Evolutionary conservation across 2,797 vertebrate genomes (phyloP), one percentile per base, ranked within the genome.

Genomic region (Cyclura pinguis): DNA sequence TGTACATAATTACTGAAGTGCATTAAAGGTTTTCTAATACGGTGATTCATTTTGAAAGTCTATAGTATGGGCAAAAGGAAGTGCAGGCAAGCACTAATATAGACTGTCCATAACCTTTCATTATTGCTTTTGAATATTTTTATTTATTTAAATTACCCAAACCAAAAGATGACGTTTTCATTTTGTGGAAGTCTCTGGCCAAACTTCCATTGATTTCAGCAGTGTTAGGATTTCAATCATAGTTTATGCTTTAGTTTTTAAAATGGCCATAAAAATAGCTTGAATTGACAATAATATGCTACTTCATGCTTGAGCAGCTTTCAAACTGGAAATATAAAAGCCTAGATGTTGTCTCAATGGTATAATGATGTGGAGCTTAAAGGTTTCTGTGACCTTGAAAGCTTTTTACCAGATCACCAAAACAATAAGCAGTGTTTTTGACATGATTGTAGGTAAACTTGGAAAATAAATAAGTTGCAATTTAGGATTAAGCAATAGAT

Each of bases 291-390:
- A 96, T 96, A 95, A 96, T 94, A 89, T 92, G 95, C 94, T 95
- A 93, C 95, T 96, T 97, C 96, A 97, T 96, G 97, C 96, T 96
- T 97, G 95, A 97, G 94, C 92, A 96, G 77, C 29, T 92, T 90
- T 92, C 86, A 84, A 86, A 93, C 94, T 92, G 35, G 94, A 92
- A 90, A 0, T 59, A 85, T 82, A 92, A 91, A 95, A 90, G 93
- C 83, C 59, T 10, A 42, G 85, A 93, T 96, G 96, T 95, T 95
- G 94, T 95, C 89, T 96, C 86, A 62, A 13, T 67, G 84, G 47
- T 0, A 6, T 82, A 84, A 90, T 91, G 91, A 67, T 14, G 0
- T 87, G 89, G 91, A 92, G 82, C 81, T 2, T 93, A 77, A 50
- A 47, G 91, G 84, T 77, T 92, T 91, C 42, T 52, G 85, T 94